Base-by-base conservation (phyloP, 2,797 vertebrate genomes). In the Darevskia nairensis region DNA sequence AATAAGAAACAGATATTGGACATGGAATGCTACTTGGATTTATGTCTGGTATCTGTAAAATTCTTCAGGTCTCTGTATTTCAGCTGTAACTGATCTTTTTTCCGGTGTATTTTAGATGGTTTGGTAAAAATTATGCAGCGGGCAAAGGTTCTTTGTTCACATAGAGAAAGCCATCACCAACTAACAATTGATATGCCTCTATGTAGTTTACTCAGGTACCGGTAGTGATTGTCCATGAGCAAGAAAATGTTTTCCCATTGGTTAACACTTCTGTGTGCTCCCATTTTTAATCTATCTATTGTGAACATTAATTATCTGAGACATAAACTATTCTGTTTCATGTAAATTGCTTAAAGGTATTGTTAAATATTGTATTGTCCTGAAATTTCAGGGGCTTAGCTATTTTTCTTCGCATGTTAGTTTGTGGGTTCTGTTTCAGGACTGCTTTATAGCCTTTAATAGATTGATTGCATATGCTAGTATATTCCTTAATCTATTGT, bases 1-100 rank as follows among this genome's bases (percentile, higher is more conserved):
- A 91, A 93, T 86, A 85, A 82, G 68, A 93, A 93, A 83, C 76
- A 90, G 86, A 74, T 68, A 88, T 19, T 21, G 75, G 41, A 79
- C 85, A 87, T 77, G 1, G 59, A 90, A 86, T 86, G 46, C 9
- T 88, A 79, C 4, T 84, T 87, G 84, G 81, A 59, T 86, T 68
- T 92, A 85, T 44, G 72, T 86, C 80, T 86, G 64, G 86, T 5
- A 75, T 85, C 44, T 72, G 2, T 1, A 80, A 68, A 84, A 46
- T 64, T 11, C 88, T 86, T 82, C 35, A 69, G 9, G 21, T 41
- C 5, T 88, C n/a, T 79, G 46, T 72, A 72, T 25, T 39, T 74
- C 23, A 82, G 10, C 17, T 86, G 76, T 39, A 86, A 72, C 8
- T 82, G 27, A 84, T 80, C 15, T 84, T 74, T 75, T n/a, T 80